Evolutionary conservation across 2,888 invertebrate genomes (phyloP).

Genomic region (Erebia ligea): DNA sequence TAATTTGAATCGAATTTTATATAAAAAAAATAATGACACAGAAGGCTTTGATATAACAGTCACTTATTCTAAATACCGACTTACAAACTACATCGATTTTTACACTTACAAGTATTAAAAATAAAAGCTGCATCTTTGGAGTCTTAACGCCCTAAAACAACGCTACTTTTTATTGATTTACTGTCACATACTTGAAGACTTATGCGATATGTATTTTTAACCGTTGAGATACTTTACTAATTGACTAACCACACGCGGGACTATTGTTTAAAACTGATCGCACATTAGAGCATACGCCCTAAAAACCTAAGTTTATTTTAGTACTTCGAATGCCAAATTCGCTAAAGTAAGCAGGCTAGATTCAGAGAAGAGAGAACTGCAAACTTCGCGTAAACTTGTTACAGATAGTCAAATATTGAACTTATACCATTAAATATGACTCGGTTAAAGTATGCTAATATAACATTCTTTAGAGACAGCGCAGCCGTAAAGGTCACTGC

Average conservation of each 20-base stretch:
- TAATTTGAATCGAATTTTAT: background rate
- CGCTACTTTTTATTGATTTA: constrained; percentile 60
- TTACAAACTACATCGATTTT: constrained; percentile 54
- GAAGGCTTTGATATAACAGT: constrained; percentile 47
- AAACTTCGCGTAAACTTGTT: too few species aligned
- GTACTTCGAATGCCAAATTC: too few species aligned
- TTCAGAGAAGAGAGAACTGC: too few species aligned
- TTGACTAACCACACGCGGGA: constrained; percentile 49
- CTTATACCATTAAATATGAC: too few species aligned
- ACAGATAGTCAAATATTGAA: too few species aligned
- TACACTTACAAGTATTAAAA: constrained; percentile 71
- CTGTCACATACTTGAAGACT: constrained; percentile 70
- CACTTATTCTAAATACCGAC: constrained; percentile 59
- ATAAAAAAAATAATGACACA: constrained; percentile 36
- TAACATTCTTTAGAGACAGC: too few species aligned
- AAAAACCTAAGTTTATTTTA: background rate
- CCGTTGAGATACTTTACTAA: constrained; percentile 47
- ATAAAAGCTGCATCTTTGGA: constrained; percentile 80
- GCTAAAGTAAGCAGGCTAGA: too few species aligned
- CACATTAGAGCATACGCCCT: background rate
- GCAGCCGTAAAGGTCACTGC: background rate
- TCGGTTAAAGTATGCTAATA: too few species aligned
- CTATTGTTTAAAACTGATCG: constrained; percentile 43
- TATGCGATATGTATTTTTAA: constrained; percentile 79
- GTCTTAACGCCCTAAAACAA: constrained; percentile 51